phyloP scores from a whole-genome alignment of 2,113 vertebrate genomes.

The Motacilla alba region DNA sequence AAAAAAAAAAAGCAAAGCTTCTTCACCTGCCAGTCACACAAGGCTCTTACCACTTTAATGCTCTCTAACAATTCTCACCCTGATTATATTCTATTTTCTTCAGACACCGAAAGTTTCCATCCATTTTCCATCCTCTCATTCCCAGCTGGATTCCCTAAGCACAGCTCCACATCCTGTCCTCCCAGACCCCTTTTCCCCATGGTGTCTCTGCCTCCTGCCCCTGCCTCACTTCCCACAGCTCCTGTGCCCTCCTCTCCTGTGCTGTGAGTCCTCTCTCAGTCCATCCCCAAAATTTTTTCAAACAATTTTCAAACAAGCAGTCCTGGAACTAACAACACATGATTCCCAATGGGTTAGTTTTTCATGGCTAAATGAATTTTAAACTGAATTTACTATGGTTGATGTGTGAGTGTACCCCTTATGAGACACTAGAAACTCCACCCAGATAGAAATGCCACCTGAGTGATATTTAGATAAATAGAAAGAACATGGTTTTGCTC shows the following conservation, averaged over 20 bases:
- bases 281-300: neutral
- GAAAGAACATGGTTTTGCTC: neutral
- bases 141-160: neutral
- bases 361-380: neutral
- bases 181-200: neutral
- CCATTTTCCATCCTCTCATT: neutral
- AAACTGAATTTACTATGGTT: neutral
- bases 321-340: fast-evolving
- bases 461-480: neutral
- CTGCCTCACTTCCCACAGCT: neutral
- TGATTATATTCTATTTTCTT: neutral
- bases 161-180: neutral
- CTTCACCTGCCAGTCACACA: neutral
- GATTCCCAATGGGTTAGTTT: neutral
- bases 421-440: neutral
- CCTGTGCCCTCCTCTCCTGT: neutral
- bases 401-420: neutral
- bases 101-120: neutral
- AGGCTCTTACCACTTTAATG: neutral
- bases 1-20: neutral
- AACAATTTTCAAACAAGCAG: neutral
- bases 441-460: neutral
- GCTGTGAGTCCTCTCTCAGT: neutral
- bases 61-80: neutral
- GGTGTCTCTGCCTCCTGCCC: neutral